A percentile compares a stretch with the other conserved stretches of the same genome.
phyloP scores from a whole-genome alignment of 2,888 invertebrate species.

The Zeuzera pyrina region DNA sequence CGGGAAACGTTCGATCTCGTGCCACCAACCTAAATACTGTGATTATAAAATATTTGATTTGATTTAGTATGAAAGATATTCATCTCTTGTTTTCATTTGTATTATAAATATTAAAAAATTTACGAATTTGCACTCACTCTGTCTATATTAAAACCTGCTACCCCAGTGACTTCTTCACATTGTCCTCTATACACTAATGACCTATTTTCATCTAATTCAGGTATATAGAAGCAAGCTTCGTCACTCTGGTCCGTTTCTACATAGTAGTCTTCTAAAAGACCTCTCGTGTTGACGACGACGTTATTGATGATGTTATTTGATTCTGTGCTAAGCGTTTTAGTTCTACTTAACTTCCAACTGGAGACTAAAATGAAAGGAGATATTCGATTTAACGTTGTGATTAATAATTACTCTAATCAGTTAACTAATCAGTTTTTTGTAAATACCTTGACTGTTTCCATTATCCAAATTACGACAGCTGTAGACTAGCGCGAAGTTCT shows the following conservation, averaged over 20 bases:
- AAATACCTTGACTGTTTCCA: conserved; percentile 44
- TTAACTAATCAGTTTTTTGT: too few species aligned
- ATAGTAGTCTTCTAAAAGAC: conserved; percentile 40
- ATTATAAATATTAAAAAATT: not conserved
- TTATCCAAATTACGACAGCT: conserved; percentile 34
- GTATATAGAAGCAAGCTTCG: conserved; percentile 53
- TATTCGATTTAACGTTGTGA: not conserved
- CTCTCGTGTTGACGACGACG: conserved; percentile 35
- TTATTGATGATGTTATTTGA: conserved; percentile 26
- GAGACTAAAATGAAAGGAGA: conserved; percentile 28
- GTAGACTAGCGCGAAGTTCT: conserved; percentile 43
- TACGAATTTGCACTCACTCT: conserved; percentile 25
- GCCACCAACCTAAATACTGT: conserved; percentile 56
- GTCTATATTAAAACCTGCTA: conserved; percentile 32
- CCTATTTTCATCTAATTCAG: conserved; percentile 25
- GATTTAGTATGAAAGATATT: not conserved
- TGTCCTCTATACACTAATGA: conserved; percentile 45
- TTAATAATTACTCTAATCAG: not conserved
- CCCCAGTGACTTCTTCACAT: conserved; percentile 32
- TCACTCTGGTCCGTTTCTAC: conserved; percentile 35
- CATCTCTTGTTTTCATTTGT: not conserved
- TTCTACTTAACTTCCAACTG: conserved; percentile 55
- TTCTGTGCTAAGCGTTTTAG: conserved; percentile 20
- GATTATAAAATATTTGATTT: not conserved
- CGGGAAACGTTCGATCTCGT: conserved; percentile 49